Conservation (phyloP, 2,113 vertebrate species). For the Chascanopsetta lugubris region DNA sequence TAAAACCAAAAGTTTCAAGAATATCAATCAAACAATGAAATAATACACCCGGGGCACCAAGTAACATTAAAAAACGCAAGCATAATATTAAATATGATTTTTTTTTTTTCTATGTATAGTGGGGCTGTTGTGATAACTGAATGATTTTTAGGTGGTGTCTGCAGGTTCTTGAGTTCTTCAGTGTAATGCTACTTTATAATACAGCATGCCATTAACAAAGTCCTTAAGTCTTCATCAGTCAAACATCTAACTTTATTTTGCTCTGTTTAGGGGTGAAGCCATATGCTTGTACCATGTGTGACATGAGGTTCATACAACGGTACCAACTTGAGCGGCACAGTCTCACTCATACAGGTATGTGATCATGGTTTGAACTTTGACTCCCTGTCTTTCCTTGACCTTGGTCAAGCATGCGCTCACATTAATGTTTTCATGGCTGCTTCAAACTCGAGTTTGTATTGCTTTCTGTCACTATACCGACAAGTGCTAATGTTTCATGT, state of each 20-base stretch:
- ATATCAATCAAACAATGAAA: too few relatives aligned
- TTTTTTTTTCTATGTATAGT: too few relatives aligned
- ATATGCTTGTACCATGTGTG: slow-evolving; percentile 81
- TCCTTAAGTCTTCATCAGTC: neutral
- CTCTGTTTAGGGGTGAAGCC: slow-evolving; percentile 79
- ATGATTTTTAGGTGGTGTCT: slow-evolving; percentile 31
- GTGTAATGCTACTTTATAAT: slow-evolving; percentile 50
- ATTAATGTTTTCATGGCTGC: slow-evolving; percentile 57
- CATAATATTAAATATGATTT: too few relatives aligned
- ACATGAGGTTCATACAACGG: slow-evolving; percentile 80
- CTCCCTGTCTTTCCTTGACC: slow-evolving; percentile 12
- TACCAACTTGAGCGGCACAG: slow-evolving; percentile 81
- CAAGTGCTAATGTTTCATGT: slow-evolving; percentile 33
- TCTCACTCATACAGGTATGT: slow-evolving; percentile 80
- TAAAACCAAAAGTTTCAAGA: too few relatives aligned
- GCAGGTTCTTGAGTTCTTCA: slow-evolving; percentile 23
- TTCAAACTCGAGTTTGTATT: slow-evolving; percentile 75
- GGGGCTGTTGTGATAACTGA: too few relatives aligned
- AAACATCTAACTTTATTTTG: slow-evolving; percentile 57
- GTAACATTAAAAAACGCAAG: too few relatives aligned
- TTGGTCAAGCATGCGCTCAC: slow-evolving; percentile 51
- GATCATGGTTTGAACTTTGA: neutral
- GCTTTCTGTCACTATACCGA: slow-evolving; percentile 37
- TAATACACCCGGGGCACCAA: slow-evolving; percentile 15
- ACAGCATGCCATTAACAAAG: slow-evolving; percentile 49